Conservation (phyloP, 2,888 invertebrate species). For the Nemapogon koenigi region DNA sequence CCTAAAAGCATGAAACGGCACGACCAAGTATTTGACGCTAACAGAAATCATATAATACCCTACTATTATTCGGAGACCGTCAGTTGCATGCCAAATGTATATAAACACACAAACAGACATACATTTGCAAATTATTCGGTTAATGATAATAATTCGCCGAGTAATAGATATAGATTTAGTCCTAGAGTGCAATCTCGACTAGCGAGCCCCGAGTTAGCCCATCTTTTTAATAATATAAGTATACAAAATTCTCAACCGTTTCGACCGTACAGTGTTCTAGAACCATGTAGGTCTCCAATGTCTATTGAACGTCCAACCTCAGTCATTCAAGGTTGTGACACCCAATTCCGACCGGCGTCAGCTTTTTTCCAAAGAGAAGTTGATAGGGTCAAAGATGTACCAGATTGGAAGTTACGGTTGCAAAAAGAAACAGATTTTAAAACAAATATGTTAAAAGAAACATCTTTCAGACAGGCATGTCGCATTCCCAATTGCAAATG, state of each 20-base stretch:
- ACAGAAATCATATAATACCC: slow-evolving; percentile 58
- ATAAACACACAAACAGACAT: slow-evolving; percentile 37
- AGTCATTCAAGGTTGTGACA: slow-evolving; percentile 48
- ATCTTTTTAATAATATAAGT: slow-evolving; percentile 32
- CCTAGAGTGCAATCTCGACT: slow-evolving; percentile 29
- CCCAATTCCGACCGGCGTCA: slow-evolving; percentile 46
- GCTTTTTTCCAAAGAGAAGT: slow-evolving; percentile 34
- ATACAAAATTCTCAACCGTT: slow-evolving; percentile 33
- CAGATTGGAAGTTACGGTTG: slow-evolving; percentile 49
- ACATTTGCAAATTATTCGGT: slow-evolving; percentile 40
- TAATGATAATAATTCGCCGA: slow-evolving; percentile 32
- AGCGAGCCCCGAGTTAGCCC: slow-evolving; percentile 32
- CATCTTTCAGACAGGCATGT: slow-evolving; percentile 39
- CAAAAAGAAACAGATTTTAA: slow-evolving; percentile 39
- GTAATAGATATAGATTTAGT: slow-evolving; percentile 31
- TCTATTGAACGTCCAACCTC: slow-evolving; percentile 44
- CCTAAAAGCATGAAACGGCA: slow-evolving; percentile 39
- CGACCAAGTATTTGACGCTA: slow-evolving; percentile 60
- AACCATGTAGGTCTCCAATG: slow-evolving; percentile 36
- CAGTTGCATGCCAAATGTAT: slow-evolving; percentile 49
- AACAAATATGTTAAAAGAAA: slow-evolving; percentile 30
- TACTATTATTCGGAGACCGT: slow-evolving; percentile 56
- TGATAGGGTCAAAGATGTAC: slow-evolving; percentile 33
- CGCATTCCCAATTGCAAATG: slow-evolving; percentile 56
- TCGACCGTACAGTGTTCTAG: slow-evolving; percentile 53